phyloP scores from a whole-genome alignment of 1,140 invertebrate genomes.

The Akabosia matsudoensis region DNA sequence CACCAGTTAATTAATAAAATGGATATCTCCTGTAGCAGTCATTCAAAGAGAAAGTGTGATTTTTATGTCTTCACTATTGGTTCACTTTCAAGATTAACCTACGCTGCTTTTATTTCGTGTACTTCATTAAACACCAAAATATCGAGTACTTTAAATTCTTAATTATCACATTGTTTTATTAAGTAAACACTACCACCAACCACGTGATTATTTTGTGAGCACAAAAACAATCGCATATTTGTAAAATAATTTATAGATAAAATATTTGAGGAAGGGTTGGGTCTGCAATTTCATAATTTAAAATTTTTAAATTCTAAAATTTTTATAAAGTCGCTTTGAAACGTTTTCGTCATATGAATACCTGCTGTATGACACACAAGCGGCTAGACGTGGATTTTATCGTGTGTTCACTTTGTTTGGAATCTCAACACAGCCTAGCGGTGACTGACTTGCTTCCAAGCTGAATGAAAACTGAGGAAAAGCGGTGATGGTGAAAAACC shows the following conservation, averaged over 20 bases:
- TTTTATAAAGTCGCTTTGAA: too few species aligned
- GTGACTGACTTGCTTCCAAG: not conserved
- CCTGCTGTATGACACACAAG: not conserved
- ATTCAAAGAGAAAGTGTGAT: not conserved
- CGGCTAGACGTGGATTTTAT: not conserved
- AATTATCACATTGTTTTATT: too few species aligned
- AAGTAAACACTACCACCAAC: too few species aligned
- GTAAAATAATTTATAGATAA: too few species aligned
- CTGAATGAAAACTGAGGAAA: constrained; percentile 10
- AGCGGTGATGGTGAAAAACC: not conserved
- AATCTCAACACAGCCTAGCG: not conserved
- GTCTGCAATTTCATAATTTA: too few species aligned
- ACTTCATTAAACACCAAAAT: not conserved
- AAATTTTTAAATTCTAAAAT: too few species aligned
- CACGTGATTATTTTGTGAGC: too few species aligned
- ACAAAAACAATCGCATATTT: too few species aligned
- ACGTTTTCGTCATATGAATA: too few species aligned
- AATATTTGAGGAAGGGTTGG: too few species aligned
- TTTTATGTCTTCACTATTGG: too few species aligned
- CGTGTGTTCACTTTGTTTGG: not conserved
- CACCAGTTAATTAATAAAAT: constrained; percentile 1
- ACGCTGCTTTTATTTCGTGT: not conserved
- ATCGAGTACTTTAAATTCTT: not conserved
- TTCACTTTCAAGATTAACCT: not conserved
- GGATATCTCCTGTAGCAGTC: not conserved